Base-by-base conservation (phyloP, 1,140 invertebrate species). In the Propsilocerus akamusi region DNA sequence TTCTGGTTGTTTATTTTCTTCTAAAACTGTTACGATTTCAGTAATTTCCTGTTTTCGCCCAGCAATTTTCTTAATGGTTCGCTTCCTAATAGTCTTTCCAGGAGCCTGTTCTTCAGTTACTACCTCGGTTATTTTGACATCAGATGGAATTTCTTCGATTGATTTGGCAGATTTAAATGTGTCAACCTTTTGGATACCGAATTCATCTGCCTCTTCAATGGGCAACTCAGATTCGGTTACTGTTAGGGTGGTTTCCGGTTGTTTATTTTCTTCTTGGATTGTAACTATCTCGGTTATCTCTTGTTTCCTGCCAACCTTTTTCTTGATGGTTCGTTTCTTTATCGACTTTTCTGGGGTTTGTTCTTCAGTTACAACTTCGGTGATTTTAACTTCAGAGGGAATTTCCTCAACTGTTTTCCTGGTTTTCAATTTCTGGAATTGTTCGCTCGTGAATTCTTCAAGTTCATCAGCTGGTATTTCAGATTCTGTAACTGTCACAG, bases 21-120 rank as follows among this genome's bases (percentile, higher is more conserved):
- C 63, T 53, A 66, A 56, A 51, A 66, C 62, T n/a, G 62, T 64
- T 8, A 66, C 62, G 0, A 68, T 69, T 48, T 69, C 61, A 17
- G 65, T 61, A 49, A 68, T 64, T 30, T 71, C 66, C 23, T 73
- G 63, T 51, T 61, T 65, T 1, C 57, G 55, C 37, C 53, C 54
- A 30, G 53, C 41, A 37, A 63, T 59, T 52, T 54, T 60, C 56
- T 52, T 63, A 48, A 55, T 55, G 3, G 63, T 51, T 7, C 65
- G 53, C 26, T 59, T 63, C 53, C 63, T 64, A 6, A 60, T 53
- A 1, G 51, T 50, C 23, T 57, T 58, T 22, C 25, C 52, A n/a
- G 51, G 51, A 46, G 53, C 57, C 0, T 56, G 58, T 26, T 55
- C 47, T 25, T 51, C 52, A 0, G 59, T 61, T 4, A 55, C 28